Conservation (phyloP, 2,888 invertebrate genomes). For the Andrena trimmerana region DNA sequence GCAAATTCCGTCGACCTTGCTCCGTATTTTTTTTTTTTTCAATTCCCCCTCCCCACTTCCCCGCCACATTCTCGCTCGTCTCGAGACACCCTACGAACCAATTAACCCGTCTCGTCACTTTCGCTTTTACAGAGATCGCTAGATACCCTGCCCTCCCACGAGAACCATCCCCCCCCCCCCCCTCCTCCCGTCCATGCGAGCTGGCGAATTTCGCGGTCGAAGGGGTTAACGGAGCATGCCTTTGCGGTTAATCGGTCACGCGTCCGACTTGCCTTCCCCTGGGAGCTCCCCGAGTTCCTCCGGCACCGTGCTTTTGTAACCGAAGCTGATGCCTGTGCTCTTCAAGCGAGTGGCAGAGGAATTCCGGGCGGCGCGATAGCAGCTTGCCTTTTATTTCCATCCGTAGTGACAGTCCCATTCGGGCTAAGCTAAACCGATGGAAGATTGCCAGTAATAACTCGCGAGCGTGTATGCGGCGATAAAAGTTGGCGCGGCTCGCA, state of each 20-base stretch:
- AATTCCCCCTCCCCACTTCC: slow-evolving; percentile 4
- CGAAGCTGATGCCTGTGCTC: no score
- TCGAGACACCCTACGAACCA: slow-evolving; percentile 13
- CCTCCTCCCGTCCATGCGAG: background rate
- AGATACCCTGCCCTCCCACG: background rate
- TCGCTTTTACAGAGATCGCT: slow-evolving; percentile 33
- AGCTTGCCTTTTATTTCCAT: no score
- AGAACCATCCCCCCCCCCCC: background rate
- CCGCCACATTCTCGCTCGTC: background rate
- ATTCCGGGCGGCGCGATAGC: no score
- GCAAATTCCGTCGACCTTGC: slow-evolving; percentile 26
- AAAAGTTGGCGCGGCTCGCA: background rate
- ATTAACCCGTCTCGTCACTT: slow-evolving; percentile 46
- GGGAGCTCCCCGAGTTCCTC: background rate
- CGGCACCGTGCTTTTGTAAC: background rate
- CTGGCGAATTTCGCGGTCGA: slow-evolving; percentile 11
- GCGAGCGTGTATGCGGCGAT: background rate
- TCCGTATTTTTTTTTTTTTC: slow-evolving; percentile 15
- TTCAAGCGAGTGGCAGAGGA: no score
- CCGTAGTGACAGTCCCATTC: no score
- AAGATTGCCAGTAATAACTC: no score
- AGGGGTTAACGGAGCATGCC: slow-evolving; percentile 39
- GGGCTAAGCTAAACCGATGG: no score
- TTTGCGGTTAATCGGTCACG: slow-evolving; percentile 1
- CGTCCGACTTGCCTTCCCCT: slow-evolving; percentile 12